Evolutionary conservation across 2,888 invertebrate genomes (phyloP).

Genomic region (Aphidoletes aphidimyza): DNA sequence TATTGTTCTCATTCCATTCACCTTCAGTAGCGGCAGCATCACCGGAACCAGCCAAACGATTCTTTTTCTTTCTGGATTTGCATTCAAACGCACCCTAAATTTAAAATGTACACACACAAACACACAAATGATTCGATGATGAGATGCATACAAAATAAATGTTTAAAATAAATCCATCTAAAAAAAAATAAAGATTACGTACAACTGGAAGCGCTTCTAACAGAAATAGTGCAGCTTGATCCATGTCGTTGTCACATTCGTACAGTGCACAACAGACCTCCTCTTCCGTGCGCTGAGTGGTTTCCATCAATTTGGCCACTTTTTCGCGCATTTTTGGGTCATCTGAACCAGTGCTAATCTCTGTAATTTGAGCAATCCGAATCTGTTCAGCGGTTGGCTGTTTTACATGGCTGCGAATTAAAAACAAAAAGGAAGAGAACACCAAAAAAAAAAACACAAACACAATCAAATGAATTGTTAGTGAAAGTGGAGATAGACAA

Average conservation of each 20-base stretch:
- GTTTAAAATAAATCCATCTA: too few relatives aligned
- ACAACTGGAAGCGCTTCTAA: conserved; percentile 66
- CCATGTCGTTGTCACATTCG: conserved; percentile 90
- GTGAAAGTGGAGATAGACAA: neutral
- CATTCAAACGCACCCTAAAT: conserved; percentile 85
- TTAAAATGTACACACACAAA: neutral
- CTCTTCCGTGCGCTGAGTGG: conserved; percentile 89
- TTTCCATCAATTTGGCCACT: conserved; percentile 87
- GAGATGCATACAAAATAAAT: neutral
- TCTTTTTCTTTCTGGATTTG: conserved; percentile 88
- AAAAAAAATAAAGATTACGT: too few relatives aligned
- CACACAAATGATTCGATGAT: neutral
- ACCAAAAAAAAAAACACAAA: neutral
- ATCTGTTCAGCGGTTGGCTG: conserved; percentile 87
- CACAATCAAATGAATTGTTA: neutral
- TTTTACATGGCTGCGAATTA: conserved; percentile 12
- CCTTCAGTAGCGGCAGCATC: conserved; percentile 68
- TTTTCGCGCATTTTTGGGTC: conserved; percentile 74
- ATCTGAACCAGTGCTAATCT: conserved; percentile 72
- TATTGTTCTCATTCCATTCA: conserved; percentile 61
- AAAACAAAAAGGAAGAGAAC: neutral
- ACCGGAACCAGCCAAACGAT: conserved; percentile 73
- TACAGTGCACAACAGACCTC: conserved; percentile 92
- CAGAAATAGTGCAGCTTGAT: conserved; percentile 71
- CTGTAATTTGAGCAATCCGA: conserved; percentile 85